Evolutionary conservation across 2,888 invertebrate species (phyloP).

Genomic region (Lasioglossum calceatum): DNA sequence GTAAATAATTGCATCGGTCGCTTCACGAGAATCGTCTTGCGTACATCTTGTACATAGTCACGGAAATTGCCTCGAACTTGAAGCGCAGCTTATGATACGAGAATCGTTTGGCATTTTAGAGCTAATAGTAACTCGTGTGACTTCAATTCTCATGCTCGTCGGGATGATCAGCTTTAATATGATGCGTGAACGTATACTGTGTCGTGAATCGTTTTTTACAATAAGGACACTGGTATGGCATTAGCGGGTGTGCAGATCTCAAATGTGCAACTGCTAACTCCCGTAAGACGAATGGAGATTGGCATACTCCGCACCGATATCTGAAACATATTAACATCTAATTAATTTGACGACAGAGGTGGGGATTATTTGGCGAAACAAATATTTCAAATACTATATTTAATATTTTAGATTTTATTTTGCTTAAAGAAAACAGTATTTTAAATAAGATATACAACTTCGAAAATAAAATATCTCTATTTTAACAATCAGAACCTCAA

Average conservation of each 20-base stretch:
- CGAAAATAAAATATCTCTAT: too few species aligned
- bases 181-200: constrained; percentile 78
- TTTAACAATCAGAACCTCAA: too few species aligned
- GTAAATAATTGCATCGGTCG: neutral
- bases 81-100: constrained; percentile 62
- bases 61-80: constrained; percentile 34
- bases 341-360: neutral
- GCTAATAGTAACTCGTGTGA: constrained; percentile 30
- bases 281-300: constrained; percentile 79
- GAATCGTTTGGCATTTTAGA: constrained; percentile 52
- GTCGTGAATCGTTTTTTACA: constrained; percentile 80
- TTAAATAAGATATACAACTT: too few species aligned
- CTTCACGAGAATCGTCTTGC: constrained; percentile 8
- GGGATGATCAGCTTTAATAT: constrained; percentile 79
- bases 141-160: constrained; percentile 78
- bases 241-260: constrained; percentile 79
- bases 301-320: constrained; percentile 80
- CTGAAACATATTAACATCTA: constrained; percentile 56
- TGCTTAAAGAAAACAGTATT: too few species aligned
- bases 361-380: too few species aligned
- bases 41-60: constrained; percentile 31
- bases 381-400: too few species aligned
- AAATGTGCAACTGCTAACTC: constrained; percentile 80
- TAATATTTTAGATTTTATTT: too few species aligned
- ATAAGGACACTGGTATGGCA: constrained; percentile 81